phyloP scores from a whole-genome alignment of 2,113 vertebrate genomes.

The Trichomycterus rosablanca region DNA sequence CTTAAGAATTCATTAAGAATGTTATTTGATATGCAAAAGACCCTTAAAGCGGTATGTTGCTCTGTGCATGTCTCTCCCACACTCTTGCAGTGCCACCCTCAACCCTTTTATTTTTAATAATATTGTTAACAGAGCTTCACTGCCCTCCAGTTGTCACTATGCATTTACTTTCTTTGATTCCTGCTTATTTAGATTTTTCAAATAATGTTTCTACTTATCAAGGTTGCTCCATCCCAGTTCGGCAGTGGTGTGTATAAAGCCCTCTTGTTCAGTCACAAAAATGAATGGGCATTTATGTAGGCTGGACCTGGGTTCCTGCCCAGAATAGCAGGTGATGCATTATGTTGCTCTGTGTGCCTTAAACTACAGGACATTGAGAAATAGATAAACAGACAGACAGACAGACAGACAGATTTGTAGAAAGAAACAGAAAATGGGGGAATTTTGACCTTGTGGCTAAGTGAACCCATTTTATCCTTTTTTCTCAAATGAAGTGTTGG shows the following conservation, averaged over 20 bases:
- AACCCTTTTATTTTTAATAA: no score
- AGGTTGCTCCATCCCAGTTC: constrained; percentile 26
- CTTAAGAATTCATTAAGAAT: no score
- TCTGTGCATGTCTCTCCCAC: no score
- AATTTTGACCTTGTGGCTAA: constrained; percentile 41
- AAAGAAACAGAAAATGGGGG: neutral
- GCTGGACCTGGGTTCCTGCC: constrained; percentile 41
- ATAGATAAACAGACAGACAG: neutral
- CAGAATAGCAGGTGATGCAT: constrained; percentile 51
- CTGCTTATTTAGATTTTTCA: neutral
- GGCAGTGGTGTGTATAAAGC: constrained; percentile 6
- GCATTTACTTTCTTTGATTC: neutral
- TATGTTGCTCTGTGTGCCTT: constrained; percentile 20
- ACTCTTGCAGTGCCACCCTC: no score
- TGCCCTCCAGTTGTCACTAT: neutral
- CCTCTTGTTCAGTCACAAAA: constrained; percentile 33
- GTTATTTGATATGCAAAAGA: no score
- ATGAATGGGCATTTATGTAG: constrained; percentile 42
- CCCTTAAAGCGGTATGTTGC: no score
- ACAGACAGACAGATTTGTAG: neutral
- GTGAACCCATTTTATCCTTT: constrained; percentile 38
- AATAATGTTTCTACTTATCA: constrained; percentile 8
- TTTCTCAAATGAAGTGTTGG: constrained; percentile 36
- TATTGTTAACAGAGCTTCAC: neutral
- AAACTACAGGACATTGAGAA: neutral